Base-by-base conservation (phyloP, 2,888 invertebrate species). In the Agrochola macilenta region DNA sequence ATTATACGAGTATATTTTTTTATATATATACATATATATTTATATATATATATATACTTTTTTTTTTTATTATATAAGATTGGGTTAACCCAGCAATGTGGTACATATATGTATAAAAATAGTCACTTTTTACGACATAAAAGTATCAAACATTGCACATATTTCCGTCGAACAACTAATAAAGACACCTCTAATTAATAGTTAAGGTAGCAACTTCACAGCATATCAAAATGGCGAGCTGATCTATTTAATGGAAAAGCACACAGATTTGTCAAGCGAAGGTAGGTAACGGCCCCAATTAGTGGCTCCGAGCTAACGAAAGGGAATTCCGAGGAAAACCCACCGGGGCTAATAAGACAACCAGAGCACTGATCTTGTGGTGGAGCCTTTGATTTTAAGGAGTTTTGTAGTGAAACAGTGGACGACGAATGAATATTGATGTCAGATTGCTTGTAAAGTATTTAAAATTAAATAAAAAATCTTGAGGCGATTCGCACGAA, bases 251-350 rank as follows among this genome's bases (percentile, higher is more conserved):
- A 57, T 46, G 60, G 79, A 57, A 78, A 82, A 82, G 83, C 79
- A 82, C 83, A 84, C 83, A 84, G 86, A 83, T 84, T 84, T 86
- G 86, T 84, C 83, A 84, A 73, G 74, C 63, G 49, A 26, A 64
- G 70, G 69, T 68, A 82, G 30, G 57, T 58, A 82, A 84, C 83
- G 60, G 74, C n/a, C 43, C 73, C 83, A 86, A 84, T 84, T 84
- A 84, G 83, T 74, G 83, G 83, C 73, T 57, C n/a, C 3, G 30
- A 65, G 64, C 73, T 83, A 83, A 84, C 83, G 74, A 72, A 82
- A 69, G 79, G 74, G 69, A 82, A 86, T 78, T 74, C 69, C 54
- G 35, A 75, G 69, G 86, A 39, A 69, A 72, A 70, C 74, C 58
- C 79, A 52, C 69, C 46, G 69, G 61, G 39, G 65, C 72, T 77